Base-by-base conservation (phyloP, 2,888 invertebrate genomes). In the Entomobrya proxima region DNA sequence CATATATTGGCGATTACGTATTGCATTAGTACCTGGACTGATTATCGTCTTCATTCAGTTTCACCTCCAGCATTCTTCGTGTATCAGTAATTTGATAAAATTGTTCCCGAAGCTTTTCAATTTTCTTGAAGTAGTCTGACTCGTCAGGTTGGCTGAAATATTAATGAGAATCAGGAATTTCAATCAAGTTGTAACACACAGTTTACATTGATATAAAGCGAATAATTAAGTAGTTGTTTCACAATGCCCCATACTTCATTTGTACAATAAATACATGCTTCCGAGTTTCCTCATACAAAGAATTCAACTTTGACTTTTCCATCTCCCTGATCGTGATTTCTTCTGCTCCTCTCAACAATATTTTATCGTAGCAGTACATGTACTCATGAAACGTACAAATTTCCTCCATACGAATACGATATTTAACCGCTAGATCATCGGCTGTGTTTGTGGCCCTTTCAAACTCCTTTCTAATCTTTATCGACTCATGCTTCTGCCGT, bases 311-410 rank as follows among this genome's bases (percentile, higher is more conserved):
- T 5, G 69, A 80, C 55, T 78, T 86, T 74, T 90, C 90, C 72
- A 89, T 74, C 61, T 89, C 88, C 6, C 90, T 79, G 24, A 88
- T 72, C 2, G 83, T 85, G 13, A 90, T 79, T 35, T 87, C 89
- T 11, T 82, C 75, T 0, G 87, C 72, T 18, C 90, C 90, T 11
- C 82, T 80, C 35, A 88, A 13, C 9, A 90, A 58, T 24, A 90
- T 89, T 55, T 87, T 82, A 1, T 86, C 77, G 52, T 88, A 89
- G n/a, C 88, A 81, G 40, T 86, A 88, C 18, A 88, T 89, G 30
- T 86, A 87, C 40, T 89, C 90, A 13, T 77, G 87, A 76, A 89
- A 87, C 1, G 88, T 89, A 47, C 88, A 89, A 27, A 89, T 86
- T 78, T 90, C 90, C 35, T 89, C 89, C 44, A 87, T 88, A 35